These are phyloP conservation scores for Cerastis leucographa DNA, from an alignment of 2,888 invertebrate genomes.

Conservation along the genomic window DNA sequence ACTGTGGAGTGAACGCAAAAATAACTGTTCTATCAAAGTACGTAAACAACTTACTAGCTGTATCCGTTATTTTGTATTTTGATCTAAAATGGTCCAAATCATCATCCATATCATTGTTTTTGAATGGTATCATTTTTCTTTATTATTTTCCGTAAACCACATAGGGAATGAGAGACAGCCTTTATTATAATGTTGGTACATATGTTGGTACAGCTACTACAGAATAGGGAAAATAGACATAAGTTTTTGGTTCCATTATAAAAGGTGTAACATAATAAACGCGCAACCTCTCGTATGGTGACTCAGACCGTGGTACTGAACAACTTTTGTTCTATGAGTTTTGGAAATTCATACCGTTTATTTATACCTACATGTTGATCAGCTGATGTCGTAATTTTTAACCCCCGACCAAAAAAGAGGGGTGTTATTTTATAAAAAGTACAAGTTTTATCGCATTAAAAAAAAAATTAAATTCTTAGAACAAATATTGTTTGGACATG, in stretches of 20 bases:
- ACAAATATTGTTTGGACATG: too few species aligned
- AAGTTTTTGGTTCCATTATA: background rate
- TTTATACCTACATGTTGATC: background rate
- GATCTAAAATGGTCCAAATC: background rate
- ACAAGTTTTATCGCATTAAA: too few species aligned
- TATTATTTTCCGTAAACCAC: background rate
- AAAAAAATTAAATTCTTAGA: background rate
- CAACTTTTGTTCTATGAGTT: background rate
- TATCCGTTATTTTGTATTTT: constrained; percentile 11
- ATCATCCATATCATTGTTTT: background rate
- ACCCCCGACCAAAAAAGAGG: too few species aligned
- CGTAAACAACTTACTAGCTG: constrained; percentile 3
- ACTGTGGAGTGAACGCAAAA: constrained; percentile 9
- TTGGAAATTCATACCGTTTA: background rate
- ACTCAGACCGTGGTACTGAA: background rate
- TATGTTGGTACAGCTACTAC: background rate
- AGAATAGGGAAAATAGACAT: background rate
- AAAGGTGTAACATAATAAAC: background rate
- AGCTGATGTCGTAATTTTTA: background rate
- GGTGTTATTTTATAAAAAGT: too few species aligned
- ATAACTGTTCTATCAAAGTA: constrained; percentile 16
- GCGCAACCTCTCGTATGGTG: background rate
- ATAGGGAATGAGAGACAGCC: background rate
- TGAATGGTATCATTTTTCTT: background rate
- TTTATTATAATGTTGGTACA: background rate